Conservation (phyloP, 2,113 vertebrate genomes). For the Anoura caudifer region DNA sequence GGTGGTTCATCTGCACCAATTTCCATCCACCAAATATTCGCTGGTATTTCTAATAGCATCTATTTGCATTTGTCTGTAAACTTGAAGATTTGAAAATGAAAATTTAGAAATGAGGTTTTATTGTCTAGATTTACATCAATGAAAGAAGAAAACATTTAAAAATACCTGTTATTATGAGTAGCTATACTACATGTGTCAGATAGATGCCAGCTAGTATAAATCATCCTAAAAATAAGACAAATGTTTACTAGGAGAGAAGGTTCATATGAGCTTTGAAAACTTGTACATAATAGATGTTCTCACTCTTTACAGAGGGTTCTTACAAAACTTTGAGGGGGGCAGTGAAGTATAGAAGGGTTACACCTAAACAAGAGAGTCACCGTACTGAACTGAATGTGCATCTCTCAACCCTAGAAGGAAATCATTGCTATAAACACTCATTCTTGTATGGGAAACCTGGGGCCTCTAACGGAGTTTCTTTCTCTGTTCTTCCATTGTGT, state of each 20-base stretch:
- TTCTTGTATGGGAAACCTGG: not conserved
- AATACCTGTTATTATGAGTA: not conserved
- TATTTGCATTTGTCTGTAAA: not conserved
- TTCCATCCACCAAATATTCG: not conserved
- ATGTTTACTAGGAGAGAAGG: not conserved
- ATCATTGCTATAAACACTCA: not conserved
- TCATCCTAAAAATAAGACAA: conserved; percentile 4
- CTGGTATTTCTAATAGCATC: not conserved
- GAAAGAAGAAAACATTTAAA: not conserved
- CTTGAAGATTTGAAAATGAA: not conserved
- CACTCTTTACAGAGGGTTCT: not conserved
- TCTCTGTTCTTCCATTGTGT: not conserved
- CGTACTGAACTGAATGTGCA: not conserved
- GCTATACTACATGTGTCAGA: not conserved
- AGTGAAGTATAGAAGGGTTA: not conserved
- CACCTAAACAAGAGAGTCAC: not conserved
- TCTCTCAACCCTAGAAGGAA: not conserved
- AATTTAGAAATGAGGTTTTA: not conserved
- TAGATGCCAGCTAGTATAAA: not conserved
- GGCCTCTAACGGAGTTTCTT: not conserved
- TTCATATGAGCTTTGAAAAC: not conserved
- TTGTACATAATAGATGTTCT: not conserved
- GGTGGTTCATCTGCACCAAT: not conserved
- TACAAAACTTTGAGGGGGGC: not conserved
- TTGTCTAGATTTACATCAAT: not conserved